A percentile compares a stretch with the other conserved stretches of the same genome.
phyloP scores from a whole-genome alignment of 2,888 invertebrate genomes.

The Epistrophe grossulariae region DNA sequence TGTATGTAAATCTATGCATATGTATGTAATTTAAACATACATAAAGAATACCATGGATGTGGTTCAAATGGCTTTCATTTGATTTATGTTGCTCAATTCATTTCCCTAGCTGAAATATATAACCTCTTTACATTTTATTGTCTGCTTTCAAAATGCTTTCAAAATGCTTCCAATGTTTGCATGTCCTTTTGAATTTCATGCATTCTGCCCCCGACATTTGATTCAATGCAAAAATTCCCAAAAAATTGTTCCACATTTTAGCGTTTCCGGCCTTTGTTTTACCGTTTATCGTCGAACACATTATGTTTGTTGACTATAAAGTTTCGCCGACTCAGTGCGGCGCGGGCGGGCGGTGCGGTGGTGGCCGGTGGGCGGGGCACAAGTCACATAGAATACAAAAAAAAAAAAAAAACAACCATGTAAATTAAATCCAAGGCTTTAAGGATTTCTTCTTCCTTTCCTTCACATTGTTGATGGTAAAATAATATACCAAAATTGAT shows the following conservation, averaged over 20 bases:
- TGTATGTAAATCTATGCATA: too few species aligned
- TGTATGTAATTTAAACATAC: too few species aligned
- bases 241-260: constrained; percentile 61
- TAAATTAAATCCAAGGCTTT: constrained; percentile 53
- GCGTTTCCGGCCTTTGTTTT: constrained; percentile 40
- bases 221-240: constrained; percentile 53
- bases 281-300: constrained; percentile 27
- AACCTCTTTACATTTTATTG: constrained; percentile 11
- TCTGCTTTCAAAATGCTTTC: constrained; percentile 49
- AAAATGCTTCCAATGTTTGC: constrained; percentile 66
- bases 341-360: too few species aligned
- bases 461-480: constrained; percentile 26
- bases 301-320: constrained; percentile 47
- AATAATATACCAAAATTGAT: constrained; percentile 49
- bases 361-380: too few species aligned
- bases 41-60: not conserved
- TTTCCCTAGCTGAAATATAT: constrained; percentile 27
- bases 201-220: constrained; percentile 68
- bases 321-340: not conserved
- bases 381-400: not conserved
- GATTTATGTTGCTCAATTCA: constrained; percentile 42
- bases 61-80: constrained; percentile 9
- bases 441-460: constrained; percentile 23
- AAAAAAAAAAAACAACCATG: constrained; percentile 49
- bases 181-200: constrained; percentile 64